These are phyloP conservation scores for Hemicordylus capensis DNA, from an alignment of 2,113 vertebrate genomes.

Conservation along the genomic window DNA sequence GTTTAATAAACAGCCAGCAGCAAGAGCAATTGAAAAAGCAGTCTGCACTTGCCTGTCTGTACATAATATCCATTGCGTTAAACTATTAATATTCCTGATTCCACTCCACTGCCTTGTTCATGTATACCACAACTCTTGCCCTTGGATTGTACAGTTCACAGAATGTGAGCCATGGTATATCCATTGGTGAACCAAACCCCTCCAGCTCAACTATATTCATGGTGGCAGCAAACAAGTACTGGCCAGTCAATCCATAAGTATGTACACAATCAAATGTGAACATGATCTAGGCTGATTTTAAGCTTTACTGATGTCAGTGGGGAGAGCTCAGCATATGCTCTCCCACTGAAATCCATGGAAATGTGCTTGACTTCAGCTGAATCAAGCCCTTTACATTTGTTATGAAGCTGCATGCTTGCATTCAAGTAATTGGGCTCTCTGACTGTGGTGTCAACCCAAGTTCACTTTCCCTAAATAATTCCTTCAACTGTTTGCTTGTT, in stretches of 20 bases:
- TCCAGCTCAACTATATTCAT: background rate
- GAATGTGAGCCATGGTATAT: no score
- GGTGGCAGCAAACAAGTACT: background rate
- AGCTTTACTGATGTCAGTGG: background rate
- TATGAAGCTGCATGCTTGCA: constrained; percentile 18
- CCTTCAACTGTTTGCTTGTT: constrained; percentile 23
- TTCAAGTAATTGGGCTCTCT: background rate
- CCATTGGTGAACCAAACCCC: background rate
- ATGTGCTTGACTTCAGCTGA: background rate
- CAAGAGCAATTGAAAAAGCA: no score
- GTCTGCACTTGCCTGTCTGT: no score
- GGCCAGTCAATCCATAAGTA: background rate
- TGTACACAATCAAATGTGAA: background rate
- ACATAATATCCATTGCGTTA: no score
- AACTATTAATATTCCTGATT: no score
- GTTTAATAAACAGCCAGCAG: no score
- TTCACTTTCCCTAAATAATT: constrained; percentile 29
- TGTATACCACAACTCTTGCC: no score
- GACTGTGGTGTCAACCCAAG: constrained; percentile 29
- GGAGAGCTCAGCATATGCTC: background rate
- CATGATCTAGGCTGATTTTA: background rate
- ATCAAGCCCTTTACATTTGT: constrained; percentile 1
- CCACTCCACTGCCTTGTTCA: no score
- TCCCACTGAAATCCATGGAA: background rate
- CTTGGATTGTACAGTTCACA: no score